A percentile compares a stretch with the other conserved stretches of the same genome.
phyloP scores from a whole-genome alignment of 2,797 vertebrate species.

The Amniataba percoides region DNA sequence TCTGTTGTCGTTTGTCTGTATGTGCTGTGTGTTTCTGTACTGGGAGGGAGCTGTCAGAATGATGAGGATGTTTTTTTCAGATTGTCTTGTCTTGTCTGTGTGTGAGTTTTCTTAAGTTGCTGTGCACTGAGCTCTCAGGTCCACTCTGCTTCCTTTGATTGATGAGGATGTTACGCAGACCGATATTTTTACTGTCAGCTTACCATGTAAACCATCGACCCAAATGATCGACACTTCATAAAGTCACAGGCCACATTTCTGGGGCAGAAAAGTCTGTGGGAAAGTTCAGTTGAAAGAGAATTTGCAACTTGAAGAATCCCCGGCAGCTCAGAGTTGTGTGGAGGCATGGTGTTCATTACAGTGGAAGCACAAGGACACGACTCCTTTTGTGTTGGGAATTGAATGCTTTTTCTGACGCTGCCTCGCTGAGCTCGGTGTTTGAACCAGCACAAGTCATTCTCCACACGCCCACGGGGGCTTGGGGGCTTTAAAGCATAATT shows the following conservation, averaged over 20 bases:
- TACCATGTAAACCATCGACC: not conserved
- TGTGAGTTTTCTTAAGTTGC: no score
- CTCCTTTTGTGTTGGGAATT: constrained; percentile 68
- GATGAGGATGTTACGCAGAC: not conserved
- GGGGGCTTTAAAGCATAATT: constrained; percentile 63
- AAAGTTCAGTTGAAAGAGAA: constrained; percentile 64
- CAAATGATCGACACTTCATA: not conserved
- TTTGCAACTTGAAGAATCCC: constrained; percentile 41
- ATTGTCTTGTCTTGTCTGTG: no score
- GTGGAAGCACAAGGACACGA: constrained; percentile 53
- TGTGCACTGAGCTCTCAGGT: no score
- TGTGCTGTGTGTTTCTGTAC: no score
- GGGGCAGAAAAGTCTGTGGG: constrained; percentile 19
- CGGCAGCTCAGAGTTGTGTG: constrained; percentile 39
- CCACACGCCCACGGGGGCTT: constrained; percentile 59
- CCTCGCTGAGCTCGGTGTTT: constrained; percentile 54
- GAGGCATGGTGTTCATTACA: constrained; percentile 65
- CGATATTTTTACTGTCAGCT: not conserved
- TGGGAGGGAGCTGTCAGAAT: no score
- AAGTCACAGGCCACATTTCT: constrained; percentile 44
- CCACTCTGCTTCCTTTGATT: no score
- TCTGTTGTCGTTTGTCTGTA: no score
- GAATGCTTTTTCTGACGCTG: constrained; percentile 52
- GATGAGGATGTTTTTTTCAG: no score
- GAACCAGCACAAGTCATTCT: constrained; percentile 66